Evolutionary conservation across 2,113 vertebrate species (phyloP).

Genomic region (Entelurus aequoreus): DNA sequence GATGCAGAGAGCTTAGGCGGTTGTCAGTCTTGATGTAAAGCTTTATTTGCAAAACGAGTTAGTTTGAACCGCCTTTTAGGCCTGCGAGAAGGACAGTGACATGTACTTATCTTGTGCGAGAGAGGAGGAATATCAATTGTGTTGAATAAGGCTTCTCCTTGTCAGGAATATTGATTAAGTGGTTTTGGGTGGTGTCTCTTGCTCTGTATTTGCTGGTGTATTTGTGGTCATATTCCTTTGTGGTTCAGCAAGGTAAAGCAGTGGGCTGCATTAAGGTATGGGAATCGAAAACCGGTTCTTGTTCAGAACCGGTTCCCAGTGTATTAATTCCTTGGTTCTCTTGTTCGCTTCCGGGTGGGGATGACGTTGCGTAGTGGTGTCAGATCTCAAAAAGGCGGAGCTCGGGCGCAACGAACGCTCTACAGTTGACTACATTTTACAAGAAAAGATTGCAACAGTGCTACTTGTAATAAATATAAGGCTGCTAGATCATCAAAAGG

Average conservation of each 20-base stretch:
- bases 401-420: no score
- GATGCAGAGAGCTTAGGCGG: conserved; percentile 61
- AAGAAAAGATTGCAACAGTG: no score
- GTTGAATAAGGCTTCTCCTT: conserved; percentile 61
- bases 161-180: conserved; percentile 65
- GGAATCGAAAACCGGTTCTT: no score
- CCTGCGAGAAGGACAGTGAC: conserved; percentile 47
- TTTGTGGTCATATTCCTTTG: conserved; percentile 18
- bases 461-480: no score
- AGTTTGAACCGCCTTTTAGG: conserved; percentile 58
- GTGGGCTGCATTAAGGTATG: not conserved
- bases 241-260: not conserved
- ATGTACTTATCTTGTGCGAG: conserved; percentile 54
- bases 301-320: no score
- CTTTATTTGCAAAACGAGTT: conserved; percentile 67
- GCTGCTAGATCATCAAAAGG: no score
- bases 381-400: no score
- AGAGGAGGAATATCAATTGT: conserved; percentile 62
- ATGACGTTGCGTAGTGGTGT: no score
- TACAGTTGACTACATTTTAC: no score
- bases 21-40: conserved; percentile 66
- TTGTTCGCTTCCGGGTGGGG: no score
- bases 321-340: no score
- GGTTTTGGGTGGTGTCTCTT: conserved; percentile 46
- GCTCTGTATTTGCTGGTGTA: conserved; percentile 19